Base-by-base conservation (phyloP, 2,113 vertebrate species). In the Syrrhaptes paradoxus region DNA sequence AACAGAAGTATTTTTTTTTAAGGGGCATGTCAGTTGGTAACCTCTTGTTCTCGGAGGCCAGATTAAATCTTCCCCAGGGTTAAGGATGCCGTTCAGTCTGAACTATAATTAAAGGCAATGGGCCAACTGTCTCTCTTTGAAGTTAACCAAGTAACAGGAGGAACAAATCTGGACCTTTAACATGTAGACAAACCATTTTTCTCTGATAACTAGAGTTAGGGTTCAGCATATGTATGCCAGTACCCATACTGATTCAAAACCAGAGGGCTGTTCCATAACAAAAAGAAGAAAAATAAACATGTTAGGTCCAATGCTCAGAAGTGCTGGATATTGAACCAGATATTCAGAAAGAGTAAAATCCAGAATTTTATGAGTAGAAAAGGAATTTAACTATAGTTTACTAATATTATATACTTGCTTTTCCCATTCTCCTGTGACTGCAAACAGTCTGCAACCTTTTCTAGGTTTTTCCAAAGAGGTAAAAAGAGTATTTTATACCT, bases 101-200 rank as follows among this genome's bases (percentile, higher is more conserved):
- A 96, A 73, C 34, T 63, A 70, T 84, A 95, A 93, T 95, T 96
- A 91, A 93, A 96, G 84, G 89, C 88, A 94, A 31, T 12, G 7
- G 66, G 76, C 83, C 74, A 95, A 88, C 32, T 82, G 32, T 45
- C n/a, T 73, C 62, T 70, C 81, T 96, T 93, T 93, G 82, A 96
- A 94, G 92, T 93, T 72, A 93, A 87, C 66, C 52, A 87, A 95
- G 58, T 85, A 95, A 96, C 89, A 88, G 74, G 68, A 91, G 74
- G 87, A 92, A 95, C 74, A 95, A 95, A 94, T 75, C 52, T 81
- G 72, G 68, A 34, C 81, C 89, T 83, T 63, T 85, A 90, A 65
- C 59, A 81, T 36, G 65, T 1, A 82, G 90, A 84, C 71, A 87
- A 95, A 83, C 29, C 43, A 54, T 66, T 95, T 80, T 92, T 48